Percentiles rank a stretch among this genome's conserved stretches.
Conservation (phyloP, 2,888 invertebrate species). For the Sesia apiformis region DNA sequence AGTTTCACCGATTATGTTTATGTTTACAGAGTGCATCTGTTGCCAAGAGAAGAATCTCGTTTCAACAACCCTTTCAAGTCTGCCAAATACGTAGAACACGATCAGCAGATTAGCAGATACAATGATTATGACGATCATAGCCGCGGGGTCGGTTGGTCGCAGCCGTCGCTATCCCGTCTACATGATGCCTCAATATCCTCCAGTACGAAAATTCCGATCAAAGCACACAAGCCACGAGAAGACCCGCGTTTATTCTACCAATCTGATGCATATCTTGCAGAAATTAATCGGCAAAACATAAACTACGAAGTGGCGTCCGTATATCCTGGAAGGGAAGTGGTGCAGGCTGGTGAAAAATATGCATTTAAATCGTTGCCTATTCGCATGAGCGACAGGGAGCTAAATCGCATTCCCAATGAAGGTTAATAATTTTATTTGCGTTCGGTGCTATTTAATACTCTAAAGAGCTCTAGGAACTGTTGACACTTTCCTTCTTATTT, state of each 20-base stretch:
- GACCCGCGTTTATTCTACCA: constrained; percentile 60
- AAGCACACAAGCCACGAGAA: constrained; percentile 51
- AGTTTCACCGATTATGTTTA: background rate
- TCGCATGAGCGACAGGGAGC: background rate
- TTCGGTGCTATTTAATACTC: no score
- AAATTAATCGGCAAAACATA: constrained; percentile 40
- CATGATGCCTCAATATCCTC: constrained; percentile 26
- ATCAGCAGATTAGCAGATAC: constrained; percentile 18
- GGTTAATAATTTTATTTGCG: no score
- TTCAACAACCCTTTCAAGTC: constrained; percentile 5
- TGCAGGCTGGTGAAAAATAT: constrained; percentile 24
- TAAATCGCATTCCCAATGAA: no score
- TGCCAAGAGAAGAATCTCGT: constrained; percentile 23
- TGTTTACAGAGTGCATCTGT: constrained; percentile 34
- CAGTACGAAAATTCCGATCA: constrained; percentile 26
- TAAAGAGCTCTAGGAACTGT: no score
- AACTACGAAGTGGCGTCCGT: constrained; percentile 42
- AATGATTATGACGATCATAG: constrained; percentile 59
- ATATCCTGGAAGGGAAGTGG: constrained; percentile 46
- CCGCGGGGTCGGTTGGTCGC: constrained; percentile 37
- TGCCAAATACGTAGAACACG: constrained; percentile 7
- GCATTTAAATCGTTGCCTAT: background rate
- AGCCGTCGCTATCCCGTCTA: constrained; percentile 29
- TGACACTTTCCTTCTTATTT: no score
- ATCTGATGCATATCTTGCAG: constrained; percentile 57